Evolutionary conservation across 1,140 invertebrate species (phyloP), one percentile per base, ranked within the genome.

Genomic region (Popillia japonica): DNA sequence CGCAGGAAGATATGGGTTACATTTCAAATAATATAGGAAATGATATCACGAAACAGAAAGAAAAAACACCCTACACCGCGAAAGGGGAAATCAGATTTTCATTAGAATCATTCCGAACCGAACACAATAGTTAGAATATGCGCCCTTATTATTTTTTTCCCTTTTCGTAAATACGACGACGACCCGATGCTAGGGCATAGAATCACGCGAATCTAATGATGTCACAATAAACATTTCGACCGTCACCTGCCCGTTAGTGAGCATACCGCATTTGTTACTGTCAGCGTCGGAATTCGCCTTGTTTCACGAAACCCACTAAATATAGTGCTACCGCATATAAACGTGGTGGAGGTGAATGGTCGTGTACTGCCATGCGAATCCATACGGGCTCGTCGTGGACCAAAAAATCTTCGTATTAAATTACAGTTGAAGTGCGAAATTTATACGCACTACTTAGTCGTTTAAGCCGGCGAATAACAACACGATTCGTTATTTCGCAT

Each of bases 191-290:
- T 17, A 27, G 61, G 40, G 72, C 72, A 42, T 34, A 74, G n/a
- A 42, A 74, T 74, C 40, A 74, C 72, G 55, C 23, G 74, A 55
- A 68, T 27, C 78, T 78, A 80, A 80, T 80, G 72, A 80, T 74
- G 79, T 78, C 79, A 76, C 76, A 80, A 80, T 80, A 80, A 78
- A 80, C 79, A 78, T 76, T 79, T 76, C 20, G 76, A 40, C 59
- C 68, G 76, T 79, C 79, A 79, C 76, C 59, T 79, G 79, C 79
- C 55, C 77, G 79, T 75, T 80, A 78, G 74, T 41, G 73, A 22
- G 72, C 72, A 72, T 75, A 76, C 74, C 77, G 79, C 79, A 80
- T 80, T 80, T 80, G 79, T 80, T 78, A 80, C 77, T 78, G 79
- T 80, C 77, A 78, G 11, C 72, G 34, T 44, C 41, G 34, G 72